A percentile compares a stretch with the other conserved stretches of the same genome.
These are phyloP conservation scores for Chironomus riparius DNA, from an alignment of 2,888 invertebrate genomes.

Conservation along the genomic window DNA sequence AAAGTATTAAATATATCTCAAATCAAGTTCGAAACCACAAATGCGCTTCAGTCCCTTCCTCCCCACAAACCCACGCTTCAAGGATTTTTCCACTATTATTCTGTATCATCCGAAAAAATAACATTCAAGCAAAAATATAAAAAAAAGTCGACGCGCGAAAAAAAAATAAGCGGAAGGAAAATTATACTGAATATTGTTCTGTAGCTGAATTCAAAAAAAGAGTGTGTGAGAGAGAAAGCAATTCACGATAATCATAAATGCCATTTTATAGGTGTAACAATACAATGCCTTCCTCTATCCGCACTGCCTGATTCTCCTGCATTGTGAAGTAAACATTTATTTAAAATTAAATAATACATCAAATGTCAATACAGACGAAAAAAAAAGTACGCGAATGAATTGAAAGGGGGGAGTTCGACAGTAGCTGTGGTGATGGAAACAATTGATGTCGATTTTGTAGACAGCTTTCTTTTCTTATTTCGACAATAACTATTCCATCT, in stretches of 20 bases:
- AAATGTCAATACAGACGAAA: background rate
- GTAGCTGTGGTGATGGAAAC: too few relatives aligned
- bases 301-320: background rate
- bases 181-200: conserved; percentile 11
- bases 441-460: too few relatives aligned
- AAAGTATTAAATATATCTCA: too few relatives aligned
- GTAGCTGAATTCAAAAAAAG: background rate
- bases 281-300: background rate
- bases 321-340: background rate
- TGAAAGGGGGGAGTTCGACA: too few relatives aligned
- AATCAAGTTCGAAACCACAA: background rate
- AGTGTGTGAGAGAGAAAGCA: background rate
- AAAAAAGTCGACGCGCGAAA: conserved; percentile 1
- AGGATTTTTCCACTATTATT: background rate
- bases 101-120: conserved; percentile 2
- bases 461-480: too few relatives aligned
- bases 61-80: too few relatives aligned
- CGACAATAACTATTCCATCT: too few relatives aligned
- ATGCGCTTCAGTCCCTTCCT: too few relatives aligned
- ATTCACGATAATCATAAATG: background rate
- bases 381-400: too few relatives aligned
- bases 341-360: background rate
- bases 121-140: background rate
- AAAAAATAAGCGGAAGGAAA: conserved; percentile 16
- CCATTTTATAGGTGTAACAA: conserved; percentile 6